Conservation (phyloP, 2,888 invertebrate genomes). For the Plagodis pulveraria region DNA sequence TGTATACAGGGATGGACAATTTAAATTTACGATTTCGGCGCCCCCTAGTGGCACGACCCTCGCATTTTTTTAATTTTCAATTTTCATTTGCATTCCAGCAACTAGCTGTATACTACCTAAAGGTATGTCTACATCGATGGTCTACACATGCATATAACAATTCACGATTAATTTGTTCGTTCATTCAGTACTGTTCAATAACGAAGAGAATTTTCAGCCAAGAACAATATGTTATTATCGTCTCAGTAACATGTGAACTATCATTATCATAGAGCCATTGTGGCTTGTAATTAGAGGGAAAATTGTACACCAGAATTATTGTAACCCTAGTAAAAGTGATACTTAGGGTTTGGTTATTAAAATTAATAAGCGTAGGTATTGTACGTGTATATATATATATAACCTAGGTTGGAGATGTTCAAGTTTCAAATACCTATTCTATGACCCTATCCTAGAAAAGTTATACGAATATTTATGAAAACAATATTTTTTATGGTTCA, state of each 20-base stretch:
- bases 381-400: no score
- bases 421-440: no score
- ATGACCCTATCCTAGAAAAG: no score
- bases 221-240: slow-evolving; percentile 21
- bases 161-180: slow-evolving; percentile 38
- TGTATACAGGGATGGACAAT: slow-evolving; percentile 81
- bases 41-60: slow-evolving; percentile 75
- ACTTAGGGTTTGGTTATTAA: no score
- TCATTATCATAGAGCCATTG: slow-evolving; percentile 36
- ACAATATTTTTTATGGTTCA: no score
- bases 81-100: slow-evolving; percentile 80
- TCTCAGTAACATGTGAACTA: slow-evolving; percentile 27
- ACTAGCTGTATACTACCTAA: slow-evolving; percentile 36
- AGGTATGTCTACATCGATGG: slow-evolving; percentile 14
- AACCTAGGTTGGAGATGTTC: no score
- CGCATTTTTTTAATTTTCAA: slow-evolving; percentile 83
- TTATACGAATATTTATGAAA: no score
- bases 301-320: no score
- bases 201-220: not conserved
- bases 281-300: slow-evolving; percentile 4
- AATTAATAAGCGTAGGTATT: no score
- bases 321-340: no score
- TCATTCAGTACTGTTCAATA: slow-evolving; percentile 9
- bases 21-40: slow-evolving; percentile 81
- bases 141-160: slow-evolving; percentile 29